Evolutionary conservation across 2,888 invertebrate genomes (phyloP).

Genomic region (Noctua fimbriata): DNA sequence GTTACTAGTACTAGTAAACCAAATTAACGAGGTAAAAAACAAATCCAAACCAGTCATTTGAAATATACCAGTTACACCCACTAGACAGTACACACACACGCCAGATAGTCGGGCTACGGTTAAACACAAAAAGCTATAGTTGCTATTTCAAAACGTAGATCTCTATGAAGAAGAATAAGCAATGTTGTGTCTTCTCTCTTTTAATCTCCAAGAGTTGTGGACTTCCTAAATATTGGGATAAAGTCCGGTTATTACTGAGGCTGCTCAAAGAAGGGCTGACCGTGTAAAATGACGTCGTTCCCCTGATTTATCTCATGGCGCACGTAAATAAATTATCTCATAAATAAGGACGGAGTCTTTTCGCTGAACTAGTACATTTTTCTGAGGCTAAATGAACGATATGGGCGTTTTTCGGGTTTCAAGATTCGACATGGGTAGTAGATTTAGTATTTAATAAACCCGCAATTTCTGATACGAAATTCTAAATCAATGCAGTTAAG

Average conservation of each 20-base stretch:
- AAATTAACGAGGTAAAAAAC: neutral
- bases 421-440: neutral
- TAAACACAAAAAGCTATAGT: neutral
- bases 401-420: slow-evolving; percentile 22
- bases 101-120: neutral
- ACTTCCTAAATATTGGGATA: slow-evolving; percentile 28
- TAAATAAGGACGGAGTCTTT: slow-evolving; percentile 59
- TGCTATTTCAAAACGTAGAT: neutral
- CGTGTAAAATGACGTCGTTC: slow-evolving; percentile 60
- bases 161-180: neutral
- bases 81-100: no score
- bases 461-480: neutral
- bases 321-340: slow-evolving; percentile 64
- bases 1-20: neutral
- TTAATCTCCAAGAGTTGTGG: neutral
- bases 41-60: neutral
- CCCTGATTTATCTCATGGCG: slow-evolving; percentile 58
- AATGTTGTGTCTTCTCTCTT: neutral
- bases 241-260: slow-evolving; percentile 47
- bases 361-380: slow-evolving; percentile 51
- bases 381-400: slow-evolving; percentile 39
- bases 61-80: neutral
- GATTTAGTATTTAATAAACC: neutral
- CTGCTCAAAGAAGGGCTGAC: slow-evolving; percentile 41
- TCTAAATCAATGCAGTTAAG: neutral